phyloP scores from a whole-genome alignment of 1,140 invertebrate species.

The Drosophila serrata region DNA sequence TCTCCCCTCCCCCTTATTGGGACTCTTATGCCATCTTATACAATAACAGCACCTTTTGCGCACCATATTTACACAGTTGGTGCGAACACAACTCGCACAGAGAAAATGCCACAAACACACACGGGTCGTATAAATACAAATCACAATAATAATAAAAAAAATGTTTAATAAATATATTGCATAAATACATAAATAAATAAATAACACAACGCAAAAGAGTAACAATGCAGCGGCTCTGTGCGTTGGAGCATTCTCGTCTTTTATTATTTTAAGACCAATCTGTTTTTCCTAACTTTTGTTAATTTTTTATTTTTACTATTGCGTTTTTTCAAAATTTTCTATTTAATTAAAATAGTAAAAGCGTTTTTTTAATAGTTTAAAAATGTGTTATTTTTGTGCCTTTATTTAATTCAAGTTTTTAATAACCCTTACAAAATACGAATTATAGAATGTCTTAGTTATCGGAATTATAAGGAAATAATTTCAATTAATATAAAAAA shows the following conservation, averaged over 20 bases:
- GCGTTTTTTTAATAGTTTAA: background rate
- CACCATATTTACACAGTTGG: slow-evolving; percentile 77
- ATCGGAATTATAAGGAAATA: too few relatives aligned
- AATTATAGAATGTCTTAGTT: too few relatives aligned
- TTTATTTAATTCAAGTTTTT: too few relatives aligned
- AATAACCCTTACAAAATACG: too few relatives aligned
- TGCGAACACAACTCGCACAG: slow-evolving; percentile 41
- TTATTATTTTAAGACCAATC: slow-evolving; percentile 57
- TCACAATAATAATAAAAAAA: slow-evolving; percentile 30
- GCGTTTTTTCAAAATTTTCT: background rate
- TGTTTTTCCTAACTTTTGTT: slow-evolving; percentile 17
- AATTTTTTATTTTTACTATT: slow-evolving; percentile 8
- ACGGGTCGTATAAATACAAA: slow-evolving; percentile 37
- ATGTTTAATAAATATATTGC: slow-evolving; percentile 72
- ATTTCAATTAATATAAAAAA: too few relatives aligned
- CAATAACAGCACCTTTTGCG: slow-evolving; percentile 22
- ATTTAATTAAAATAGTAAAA: background rate
- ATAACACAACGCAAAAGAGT: slow-evolving; percentile 41
- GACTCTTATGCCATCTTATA: slow-evolving; percentile 26
- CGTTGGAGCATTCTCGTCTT: slow-evolving; percentile 41
- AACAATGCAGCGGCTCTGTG: slow-evolving; percentile 64
- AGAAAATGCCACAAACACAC: slow-evolving; percentile 28
- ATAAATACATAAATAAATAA: slow-evolving; percentile 70
- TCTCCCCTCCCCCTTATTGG: background rate
- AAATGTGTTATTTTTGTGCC: background rate